phyloP scores from a whole-genome alignment of 2,113 vertebrate species.

The Chroicocephalus ridibundus region DNA sequence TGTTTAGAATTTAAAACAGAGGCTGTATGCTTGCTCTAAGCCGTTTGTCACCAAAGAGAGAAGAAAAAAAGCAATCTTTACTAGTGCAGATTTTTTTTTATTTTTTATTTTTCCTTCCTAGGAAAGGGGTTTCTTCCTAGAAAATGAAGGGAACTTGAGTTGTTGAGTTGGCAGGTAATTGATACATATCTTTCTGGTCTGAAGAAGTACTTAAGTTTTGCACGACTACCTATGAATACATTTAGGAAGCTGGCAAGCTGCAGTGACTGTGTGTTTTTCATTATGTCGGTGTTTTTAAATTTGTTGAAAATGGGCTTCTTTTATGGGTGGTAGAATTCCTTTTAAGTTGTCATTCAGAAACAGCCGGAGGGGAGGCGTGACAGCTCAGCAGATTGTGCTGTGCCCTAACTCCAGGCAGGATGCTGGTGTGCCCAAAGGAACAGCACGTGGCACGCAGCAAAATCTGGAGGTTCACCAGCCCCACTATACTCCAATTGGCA shows the following conservation, averaged over 20 bases:
- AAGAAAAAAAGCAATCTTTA: neutral
- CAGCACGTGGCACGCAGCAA: neutral
- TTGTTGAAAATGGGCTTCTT: neutral
- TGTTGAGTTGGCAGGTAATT: conserved; percentile 22
- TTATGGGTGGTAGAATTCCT: neutral
- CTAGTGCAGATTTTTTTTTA: neutral
- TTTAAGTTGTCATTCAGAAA: neutral
- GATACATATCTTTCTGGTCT: neutral
- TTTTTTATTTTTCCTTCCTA: neutral
- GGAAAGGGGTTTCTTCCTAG: neutral
- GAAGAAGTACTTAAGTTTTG: conserved; percentile 45
- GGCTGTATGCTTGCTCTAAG: neutral
- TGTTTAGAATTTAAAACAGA: neutral
- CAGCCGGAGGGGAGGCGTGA: neutral
- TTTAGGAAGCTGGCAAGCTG: neutral
- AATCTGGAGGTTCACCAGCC: neutral
- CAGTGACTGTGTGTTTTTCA: neutral
- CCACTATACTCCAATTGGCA: fast-evolving
- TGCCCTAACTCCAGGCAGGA: neutral
- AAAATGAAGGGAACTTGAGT: neutral
- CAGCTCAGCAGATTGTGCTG: neutral
- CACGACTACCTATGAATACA: neutral
- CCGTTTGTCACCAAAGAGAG: neutral
- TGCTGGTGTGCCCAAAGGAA: neutral
- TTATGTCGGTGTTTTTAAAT: neutral